Base-by-base conservation (phyloP, 2,797 vertebrate genomes). In the Eospalax fontanierii region DNA sequence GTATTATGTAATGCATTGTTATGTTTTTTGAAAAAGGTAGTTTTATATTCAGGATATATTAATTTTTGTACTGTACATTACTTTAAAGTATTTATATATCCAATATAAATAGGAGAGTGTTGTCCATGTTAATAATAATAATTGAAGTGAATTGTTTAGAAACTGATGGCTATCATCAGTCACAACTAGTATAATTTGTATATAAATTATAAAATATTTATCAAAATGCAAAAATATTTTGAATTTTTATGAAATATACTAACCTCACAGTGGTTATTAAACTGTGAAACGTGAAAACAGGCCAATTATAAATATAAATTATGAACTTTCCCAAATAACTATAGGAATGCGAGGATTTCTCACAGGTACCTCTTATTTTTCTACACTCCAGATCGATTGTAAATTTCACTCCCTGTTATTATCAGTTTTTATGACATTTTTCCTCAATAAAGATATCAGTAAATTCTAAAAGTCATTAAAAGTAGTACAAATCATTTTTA, bases 51-150 rank as follows among this genome's bases (percentile, higher is more conserved):
- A 66, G 89, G 15, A 78, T 40, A 80, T 2, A 38, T 74, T 76
- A 73, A 61, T 24, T 74, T 73, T 68, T 59, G 1, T 35, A 87
- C 9, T 4, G 86, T 78, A n/a, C 76, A 59, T 3, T 84, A 71
- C 93, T 89, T 83, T 87, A 30, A 89, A 75, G 30, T 83, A 61
- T 15, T 63, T 70, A 50, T 1, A 76, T 35, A 3, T 63, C 8
- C 43, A 80, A n/a, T 43, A 46, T 4, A 76, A 74, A 86, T 35
- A 61, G 21, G 26, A 71, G n/a, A 79, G 63, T 63, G 24, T 79
- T 90, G 43, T 33, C 50, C 16, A n/a, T 68, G 7, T 82, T 84
- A 84, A 61, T 22, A 54, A 79, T 87, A 91, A 70, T 87, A 93
- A 50, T 43, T 71, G 18, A 82, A 22, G n/a, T 2, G 16, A 91